phyloP scores from a whole-genome alignment of 2,888 invertebrate genomes.

The Lasioglossum oenotherae region DNA sequence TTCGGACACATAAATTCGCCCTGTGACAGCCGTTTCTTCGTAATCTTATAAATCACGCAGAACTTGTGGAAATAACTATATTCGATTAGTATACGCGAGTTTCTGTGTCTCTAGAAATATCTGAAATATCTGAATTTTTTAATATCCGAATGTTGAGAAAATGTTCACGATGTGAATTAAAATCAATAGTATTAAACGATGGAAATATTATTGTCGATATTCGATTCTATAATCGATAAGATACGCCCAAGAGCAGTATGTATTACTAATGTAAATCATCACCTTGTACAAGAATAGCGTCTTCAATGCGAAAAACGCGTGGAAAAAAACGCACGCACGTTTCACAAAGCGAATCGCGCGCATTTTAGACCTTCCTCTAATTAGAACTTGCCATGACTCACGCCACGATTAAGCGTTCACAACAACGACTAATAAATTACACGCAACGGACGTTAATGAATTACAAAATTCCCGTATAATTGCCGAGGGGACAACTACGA shows the following conservation, averaged over 20 bases:
- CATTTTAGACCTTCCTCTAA: background rate
- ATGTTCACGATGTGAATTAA: background rate
- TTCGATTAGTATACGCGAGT: background rate
- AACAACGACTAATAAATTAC: slow-evolving; percentile 12
- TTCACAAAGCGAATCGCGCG: slow-evolving; percentile 3
- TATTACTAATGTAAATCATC: background rate
- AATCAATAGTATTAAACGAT: background rate
- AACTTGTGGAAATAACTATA: background rate
- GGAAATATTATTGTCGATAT: background rate
- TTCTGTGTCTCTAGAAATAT: background rate
- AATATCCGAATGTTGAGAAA: background rate
- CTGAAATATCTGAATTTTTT: background rate
- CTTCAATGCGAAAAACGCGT: background rate
- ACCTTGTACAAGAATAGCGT: background rate
- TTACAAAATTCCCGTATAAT: slow-evolving; percentile 20
- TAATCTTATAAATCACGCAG: background rate
- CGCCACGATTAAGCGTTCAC: slow-evolving; percentile 11
- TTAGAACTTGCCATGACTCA: slow-evolving; percentile 19
- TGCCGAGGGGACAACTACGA: background rate
- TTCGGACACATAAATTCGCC: slow-evolving; percentile 5
- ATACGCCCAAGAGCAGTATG: background rate
- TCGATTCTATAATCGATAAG: background rate
- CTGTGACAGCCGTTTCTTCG: background rate
- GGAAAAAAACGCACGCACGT: background rate
- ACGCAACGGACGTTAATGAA: slow-evolving; percentile 24